Percentiles rank a stretch among this genome's conserved stretches.
Evolutionary conservation across 2,888 invertebrate genomes (phyloP).

Genomic region (Dynastes grantii): DNA sequence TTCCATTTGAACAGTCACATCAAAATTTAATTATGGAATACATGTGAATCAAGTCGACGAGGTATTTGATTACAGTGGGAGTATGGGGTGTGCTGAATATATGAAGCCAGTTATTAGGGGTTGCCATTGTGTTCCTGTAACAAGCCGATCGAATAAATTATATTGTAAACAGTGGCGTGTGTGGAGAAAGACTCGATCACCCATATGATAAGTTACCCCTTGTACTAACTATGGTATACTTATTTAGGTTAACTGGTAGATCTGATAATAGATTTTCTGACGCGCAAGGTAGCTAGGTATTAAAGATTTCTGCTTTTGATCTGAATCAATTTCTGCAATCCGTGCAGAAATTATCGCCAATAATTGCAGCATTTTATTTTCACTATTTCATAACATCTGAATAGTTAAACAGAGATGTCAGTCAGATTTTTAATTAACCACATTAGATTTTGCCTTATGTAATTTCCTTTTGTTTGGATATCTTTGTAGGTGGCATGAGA

Average conservation of each 20-base stretch:
- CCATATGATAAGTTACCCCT: constrained; percentile 27
- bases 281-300: too few species aligned
- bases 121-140: constrained; percentile 70
- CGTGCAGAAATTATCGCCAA: too few species aligned
- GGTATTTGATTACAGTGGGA: constrained; percentile 60
- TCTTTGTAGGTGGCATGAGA: too few species aligned
- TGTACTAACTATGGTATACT: constrained; percentile 2
- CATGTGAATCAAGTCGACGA: constrained; percentile 68
- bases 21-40: constrained; percentile 71
- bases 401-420: too few species aligned
- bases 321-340: neutral
- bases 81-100: constrained; percentile 64
- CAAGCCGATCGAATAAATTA: constrained; percentile 71
- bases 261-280: neutral
- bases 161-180: constrained; percentile 71
- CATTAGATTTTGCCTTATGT: too few species aligned
- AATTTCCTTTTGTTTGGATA: too few species aligned
- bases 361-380: too few species aligned
- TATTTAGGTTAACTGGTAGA: constrained; percentile 44
- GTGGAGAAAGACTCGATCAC: constrained; percentile 52
- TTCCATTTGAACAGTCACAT: constrained; percentile 69
- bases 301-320: neutral
- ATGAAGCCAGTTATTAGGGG: constrained; percentile 70
- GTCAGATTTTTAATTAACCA: too few species aligned
- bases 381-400: too few species aligned